Evolutionary conservation across 2,888 invertebrate genomes (phyloP), one percentile per base, ranked within the genome.

Genomic region (Caenorhabditis becei): DNA sequence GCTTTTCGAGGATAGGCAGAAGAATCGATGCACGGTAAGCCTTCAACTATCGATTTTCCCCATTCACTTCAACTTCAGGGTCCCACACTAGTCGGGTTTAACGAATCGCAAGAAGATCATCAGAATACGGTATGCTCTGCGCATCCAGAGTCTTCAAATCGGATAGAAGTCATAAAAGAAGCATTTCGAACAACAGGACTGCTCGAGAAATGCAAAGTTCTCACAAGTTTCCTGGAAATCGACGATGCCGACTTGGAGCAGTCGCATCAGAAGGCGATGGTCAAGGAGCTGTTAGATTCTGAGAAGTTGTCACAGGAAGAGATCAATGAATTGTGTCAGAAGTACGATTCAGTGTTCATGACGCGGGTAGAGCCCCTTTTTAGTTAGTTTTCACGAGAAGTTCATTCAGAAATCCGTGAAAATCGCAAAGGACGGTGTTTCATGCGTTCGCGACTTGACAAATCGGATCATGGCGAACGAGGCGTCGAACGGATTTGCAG

Each of bases 401-500:
- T n/a, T n/a, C n/a, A n/a, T 37, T 44, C 20, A 70, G 80, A 74
- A 74, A 14, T 80, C 78, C 7, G 18, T 75, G 16, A 63, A 63
- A 61, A 83, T 74, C 5, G 82, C 85, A 0, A 69, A 37, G 56
- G 71, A 84, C 20, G 85, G 74, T 5, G 84, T 83, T 14, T 74
- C 79, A 4, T 84, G 84, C 53, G 79, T 75, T 14, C 70, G 84
- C 26, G 66, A 78, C 2, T 41, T 87, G 18, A 79, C 87, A 0
- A 79, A 80, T 51, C 26, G 59, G 26, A 85, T 87, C 32, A 72
- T 82, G 56, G 32, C n/a, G 37, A 83, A 74, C 20, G 37, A 72
- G 84, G 72, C 81, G 10, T 28, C 74, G 8, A 86, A 86, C 23
- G 88, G 83, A 7, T 83, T 87, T 56, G 84, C 87, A 14, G 44